A percentile compares a stretch with the other conserved stretches of the same genome.
Evolutionary conservation across 2,888 invertebrate species (phyloP).

Genomic region (Bibio marci): DNA sequence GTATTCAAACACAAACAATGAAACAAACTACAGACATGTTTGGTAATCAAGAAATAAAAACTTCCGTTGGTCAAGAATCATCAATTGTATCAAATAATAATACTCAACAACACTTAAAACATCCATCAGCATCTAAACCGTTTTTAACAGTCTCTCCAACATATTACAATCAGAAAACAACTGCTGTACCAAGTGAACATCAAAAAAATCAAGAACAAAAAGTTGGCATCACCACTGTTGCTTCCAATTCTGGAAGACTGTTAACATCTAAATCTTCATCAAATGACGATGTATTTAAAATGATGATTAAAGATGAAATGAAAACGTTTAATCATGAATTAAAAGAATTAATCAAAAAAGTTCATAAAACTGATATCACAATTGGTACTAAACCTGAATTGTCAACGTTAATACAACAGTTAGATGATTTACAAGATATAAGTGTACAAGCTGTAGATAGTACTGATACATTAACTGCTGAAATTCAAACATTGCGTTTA

Average conservation of each 20-base stretch:
- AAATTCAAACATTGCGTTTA: slow-evolving; percentile 35
- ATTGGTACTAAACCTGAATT: slow-evolving; percentile 35
- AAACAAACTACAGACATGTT: slow-evolving; percentile 4
- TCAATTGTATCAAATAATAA: not conserved
- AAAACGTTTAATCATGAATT: slow-evolving; percentile 47
- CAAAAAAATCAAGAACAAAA: not conserved
- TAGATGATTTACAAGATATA: slow-evolving; percentile 39
- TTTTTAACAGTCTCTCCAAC: slow-evolving; percentile 9
- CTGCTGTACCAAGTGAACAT: not conserved
- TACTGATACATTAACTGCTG: slow-evolving; percentile 37
- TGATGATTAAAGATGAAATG: slow-evolving; percentile 46
- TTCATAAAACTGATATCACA: slow-evolving; percentile 33
- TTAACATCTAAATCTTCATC: too few species aligned
- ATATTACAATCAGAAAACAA: too few species aligned
- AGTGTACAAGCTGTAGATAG: slow-evolving; percentile 42
- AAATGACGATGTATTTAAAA: slow-evolving; percentile 23
- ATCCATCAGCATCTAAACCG: slow-evolving; percentile 2
- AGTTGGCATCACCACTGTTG: not conserved
- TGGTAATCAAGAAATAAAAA: too few species aligned
- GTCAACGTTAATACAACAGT: slow-evolving; percentile 31
- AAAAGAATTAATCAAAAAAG: slow-evolving; percentile 38
- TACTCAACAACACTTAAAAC: not conserved
- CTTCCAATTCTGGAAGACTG: slow-evolving; percentile 1
- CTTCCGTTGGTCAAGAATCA: too few species aligned
- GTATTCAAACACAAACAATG: slow-evolving; percentile 1